phyloP scores from a whole-genome alignment of 1,140 invertebrate species.

The Drosophila pseudoananassae region DNA sequence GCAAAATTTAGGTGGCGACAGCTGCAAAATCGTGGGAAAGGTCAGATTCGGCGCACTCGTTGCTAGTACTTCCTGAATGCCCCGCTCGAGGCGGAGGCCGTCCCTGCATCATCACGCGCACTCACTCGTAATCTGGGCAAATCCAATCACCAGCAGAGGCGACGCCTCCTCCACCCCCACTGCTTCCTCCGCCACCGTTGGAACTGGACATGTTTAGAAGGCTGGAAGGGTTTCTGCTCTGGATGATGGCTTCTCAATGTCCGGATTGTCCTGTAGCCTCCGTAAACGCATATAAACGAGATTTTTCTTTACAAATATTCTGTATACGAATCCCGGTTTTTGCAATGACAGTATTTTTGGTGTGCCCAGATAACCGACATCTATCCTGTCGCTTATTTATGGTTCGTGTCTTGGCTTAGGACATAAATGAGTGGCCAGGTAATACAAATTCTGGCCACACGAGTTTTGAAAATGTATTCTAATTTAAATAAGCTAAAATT shows the following conservation, averaged over 20 bases:
- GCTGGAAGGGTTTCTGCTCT: conserved; percentile 11
- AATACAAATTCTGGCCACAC: neutral
- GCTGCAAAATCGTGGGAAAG: conserved; percentile 84
- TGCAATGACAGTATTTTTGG: conserved; percentile 28
- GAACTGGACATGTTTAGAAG: conserved; percentile 57
- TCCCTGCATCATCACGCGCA: conserved; percentile 66
- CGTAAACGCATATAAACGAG: conserved; percentile 44
- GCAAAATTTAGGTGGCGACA: conserved; percentile 98
- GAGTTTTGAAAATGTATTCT: no score
- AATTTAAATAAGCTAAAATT: no score
- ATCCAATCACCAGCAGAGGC: conserved; percentile 86
- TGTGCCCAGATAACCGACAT: conserved; percentile 2
- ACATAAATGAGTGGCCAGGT: no score
- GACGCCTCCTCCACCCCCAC: conserved; percentile 40
- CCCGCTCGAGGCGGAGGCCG: conserved; percentile 22
- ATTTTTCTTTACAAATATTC: conserved; percentile 63
- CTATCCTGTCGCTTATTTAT: neutral
- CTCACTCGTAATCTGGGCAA: conserved; percentile 85
- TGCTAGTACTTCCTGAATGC: conserved; percentile 15
- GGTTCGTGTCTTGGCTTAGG: no score
- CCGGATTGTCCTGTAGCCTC: conserved; percentile 8
- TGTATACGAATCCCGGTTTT: conserved; percentile 53
- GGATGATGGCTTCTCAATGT: conserved; percentile 21
- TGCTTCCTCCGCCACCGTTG: conserved; percentile 39
- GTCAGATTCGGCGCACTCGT: conserved; percentile 44